Evolutionary conservation across 2,888 invertebrate species (phyloP), one percentile per base, ranked within the genome.

Genomic region (Anodontia alba): DNA sequence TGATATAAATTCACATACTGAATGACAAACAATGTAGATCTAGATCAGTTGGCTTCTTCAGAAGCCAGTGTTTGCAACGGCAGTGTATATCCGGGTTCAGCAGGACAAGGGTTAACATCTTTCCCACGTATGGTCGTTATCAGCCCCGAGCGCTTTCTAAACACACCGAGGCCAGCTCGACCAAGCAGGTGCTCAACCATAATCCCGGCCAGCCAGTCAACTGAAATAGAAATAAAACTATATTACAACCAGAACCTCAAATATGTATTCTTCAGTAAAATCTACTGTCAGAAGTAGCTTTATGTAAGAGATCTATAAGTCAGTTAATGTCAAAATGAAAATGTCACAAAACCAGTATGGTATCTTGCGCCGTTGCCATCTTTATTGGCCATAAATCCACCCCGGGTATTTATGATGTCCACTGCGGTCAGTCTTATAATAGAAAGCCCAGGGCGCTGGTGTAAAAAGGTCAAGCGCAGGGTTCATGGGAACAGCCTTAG

Each of bases 401-500:
- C 29, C 43, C 29, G 69, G 69, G 69, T 42, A 69, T 38, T 69
- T 69, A 69, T 42, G 69, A n/a, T 46, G 43, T 42, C 43, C 69
- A n/a, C 43, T 43, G 69, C n/a, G 69, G 69, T 69, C 69, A 69
- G 46, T 43, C 23, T 43, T 26, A 69, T 43, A 69, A 74, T 74
- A 31, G 10, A 36, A 31, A 1, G 54, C 75, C 75, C 69, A 43
- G 62, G 69, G 75, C 46, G 43, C 26, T 20, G 23, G 71, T 71
- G 66, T 62, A 38, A 54, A 71, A 54, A 71, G 83, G 83, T 83
- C 83, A 83, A 69, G 42, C 54, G 12, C n/a, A 69, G 33, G 42
- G 80, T 80, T 83, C 83, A 80, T 83, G 83, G 73, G 83, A 80
- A 83, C 80, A 36, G n/a, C 83, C 83, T 76, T 26, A 31, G 57